These are phyloP conservation scores for Fopius arisanus DNA, from an alignment of 1,140 invertebrate genomes.

Conservation along the genomic window DNA sequence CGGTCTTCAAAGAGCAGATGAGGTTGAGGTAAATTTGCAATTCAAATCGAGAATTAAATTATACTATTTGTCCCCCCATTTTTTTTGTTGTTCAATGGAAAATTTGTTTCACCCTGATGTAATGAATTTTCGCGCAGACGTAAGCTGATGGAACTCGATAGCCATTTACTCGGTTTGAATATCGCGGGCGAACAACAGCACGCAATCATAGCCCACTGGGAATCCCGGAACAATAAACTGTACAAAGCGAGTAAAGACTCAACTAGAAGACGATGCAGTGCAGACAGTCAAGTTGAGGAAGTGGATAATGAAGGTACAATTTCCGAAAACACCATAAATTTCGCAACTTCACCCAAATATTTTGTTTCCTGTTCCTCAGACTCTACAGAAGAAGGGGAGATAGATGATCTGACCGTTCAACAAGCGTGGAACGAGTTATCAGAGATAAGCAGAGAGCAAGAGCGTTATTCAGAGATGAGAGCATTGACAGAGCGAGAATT, in stretches of 20 bases:
- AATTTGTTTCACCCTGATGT: neutral
- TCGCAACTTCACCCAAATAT: too few relatives aligned
- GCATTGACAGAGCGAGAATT: constrained; percentile 81
- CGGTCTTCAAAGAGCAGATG: constrained; percentile 92
- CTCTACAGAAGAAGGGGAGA: constrained; percentile 58
- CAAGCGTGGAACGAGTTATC: constrained; percentile 85
- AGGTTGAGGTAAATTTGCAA: constrained; percentile 70
- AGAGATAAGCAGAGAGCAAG: constrained; percentile 85
- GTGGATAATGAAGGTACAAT: constrained; percentile 61
- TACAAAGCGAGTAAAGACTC: constrained; percentile 69
- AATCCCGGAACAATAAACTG: constrained; percentile 79
- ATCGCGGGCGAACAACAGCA: constrained; percentile 87
- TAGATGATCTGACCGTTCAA: constrained; percentile 78
- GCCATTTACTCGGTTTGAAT: constrained; percentile 80
- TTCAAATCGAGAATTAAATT: too few relatives aligned
- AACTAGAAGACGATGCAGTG: constrained; percentile 57
- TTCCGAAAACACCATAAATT: too few relatives aligned
- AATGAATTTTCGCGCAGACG: constrained; percentile 59
- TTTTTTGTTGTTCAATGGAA: too few relatives aligned
- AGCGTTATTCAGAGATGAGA: constrained; percentile 78
- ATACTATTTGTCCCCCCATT: too few relatives aligned
- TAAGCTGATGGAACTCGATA: constrained; percentile 86
- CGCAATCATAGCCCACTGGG: constrained; percentile 86
- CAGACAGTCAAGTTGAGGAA: constrained; percentile 68
- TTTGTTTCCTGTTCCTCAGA: constrained; percentile 14